Base-by-base conservation (phyloP, 1,140 invertebrate genomes). In the Aphaenogaster ashmeadi region DNA sequence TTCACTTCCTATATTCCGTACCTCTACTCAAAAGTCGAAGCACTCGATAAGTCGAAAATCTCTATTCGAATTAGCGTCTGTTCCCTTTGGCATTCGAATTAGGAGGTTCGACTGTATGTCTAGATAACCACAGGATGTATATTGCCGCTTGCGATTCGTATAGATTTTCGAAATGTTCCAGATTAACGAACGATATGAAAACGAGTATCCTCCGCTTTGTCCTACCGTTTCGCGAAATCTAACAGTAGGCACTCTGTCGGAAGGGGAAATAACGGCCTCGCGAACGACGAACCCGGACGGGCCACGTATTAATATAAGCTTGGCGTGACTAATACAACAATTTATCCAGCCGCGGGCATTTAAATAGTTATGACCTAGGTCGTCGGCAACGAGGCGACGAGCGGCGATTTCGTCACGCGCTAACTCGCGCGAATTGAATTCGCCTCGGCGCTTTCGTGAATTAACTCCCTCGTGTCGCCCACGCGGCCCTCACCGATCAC, bases 361-460 rank as follows among this genome's bases (percentile, higher is more conserved):
- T 94, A 94, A 95, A 95, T 93, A 94, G 93, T 94, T 94, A 93
- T 94, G 94, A 94, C 93, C 95, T 93, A 93, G 91, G 89, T 93
- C 92, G 90, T 44, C 33, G 41, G 64, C 67, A 64, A 79, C 81
- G 81, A 67, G 58, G 44, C 67, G 62, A 87, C 85, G 91, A 92
- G 89, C 92, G 91, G 94, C 92, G 92, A 93, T 94, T 95, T 92
- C 92, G 93, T 95, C 94, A 94, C 94, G 92, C 92, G 90, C 94
- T 94, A 95, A 95, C 90, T 94, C 88, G 91, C 92, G 87, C 92
- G 93, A 93, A 94, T 94, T 94, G 92, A 95, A 95, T 94, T 94
- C 92, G 93, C 87, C 92, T 91, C 92, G 93, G 90, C 91, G 93
- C 92, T 94, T 94, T 94, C 92, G 93, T 92, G 91, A 93, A 94